Evolutionary conservation across 2,888 invertebrate species (phyloP).

Genomic region (Metallyticus violacea): DNA sequence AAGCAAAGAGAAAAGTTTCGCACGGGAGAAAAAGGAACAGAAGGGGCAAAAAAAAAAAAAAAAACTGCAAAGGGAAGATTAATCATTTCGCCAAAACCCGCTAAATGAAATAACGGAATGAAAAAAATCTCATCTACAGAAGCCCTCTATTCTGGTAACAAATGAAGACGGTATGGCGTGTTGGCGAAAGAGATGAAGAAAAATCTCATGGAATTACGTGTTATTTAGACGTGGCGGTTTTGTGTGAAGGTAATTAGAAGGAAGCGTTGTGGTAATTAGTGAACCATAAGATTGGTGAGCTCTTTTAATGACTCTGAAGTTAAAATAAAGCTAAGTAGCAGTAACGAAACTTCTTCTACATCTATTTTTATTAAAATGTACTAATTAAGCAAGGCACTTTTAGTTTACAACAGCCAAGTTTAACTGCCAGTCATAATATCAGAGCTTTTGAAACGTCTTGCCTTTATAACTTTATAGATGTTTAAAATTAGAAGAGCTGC

Average conservation of each 20-base stretch:
- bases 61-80: not conserved
- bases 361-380: not conserved
- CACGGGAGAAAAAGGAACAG: not conserved
- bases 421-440: not conserved
- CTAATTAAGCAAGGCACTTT: not conserved
- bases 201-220: not conserved
- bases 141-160: not conserved
- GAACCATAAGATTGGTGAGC: not conserved
- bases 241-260: not conserved
- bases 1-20: not conserved
- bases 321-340: not conserved
- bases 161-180: not conserved
- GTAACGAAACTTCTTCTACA: not conserved
- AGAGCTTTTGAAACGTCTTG: not conserved
- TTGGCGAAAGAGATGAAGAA: not conserved
- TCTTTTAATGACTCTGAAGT: not conserved
- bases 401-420: not conserved
- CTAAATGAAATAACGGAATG: not conserved
- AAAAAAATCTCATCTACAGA: not conserved
- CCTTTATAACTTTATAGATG: not conserved
- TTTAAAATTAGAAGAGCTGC: not conserved
- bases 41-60: not conserved
- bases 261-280: not conserved
- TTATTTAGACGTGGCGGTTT: not conserved
- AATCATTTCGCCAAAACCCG: not conserved